Evolutionary conservation across 1,140 invertebrate genomes (phyloP).

Genomic region (Alviniconcha marisindica): DNA sequence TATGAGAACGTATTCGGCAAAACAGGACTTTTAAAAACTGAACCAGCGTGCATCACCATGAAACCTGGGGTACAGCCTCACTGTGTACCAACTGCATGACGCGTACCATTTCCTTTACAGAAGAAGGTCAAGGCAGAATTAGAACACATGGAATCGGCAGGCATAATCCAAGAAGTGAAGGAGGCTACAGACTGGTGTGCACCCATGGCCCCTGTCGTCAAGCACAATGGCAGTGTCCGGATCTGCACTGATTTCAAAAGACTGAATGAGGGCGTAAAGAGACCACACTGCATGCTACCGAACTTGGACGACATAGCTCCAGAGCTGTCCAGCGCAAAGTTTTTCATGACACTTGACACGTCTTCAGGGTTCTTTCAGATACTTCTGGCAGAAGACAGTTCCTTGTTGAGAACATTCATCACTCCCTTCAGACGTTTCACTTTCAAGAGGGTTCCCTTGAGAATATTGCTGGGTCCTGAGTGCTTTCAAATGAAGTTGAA

Average conservation of each 20-base stretch:
- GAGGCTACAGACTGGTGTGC: slow-evolving; percentile 26
- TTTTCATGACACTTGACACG: slow-evolving; percentile 41
- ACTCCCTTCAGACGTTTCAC: slow-evolving; percentile 73
- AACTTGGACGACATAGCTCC: slow-evolving; percentile 46
- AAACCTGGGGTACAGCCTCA: slow-evolving; percentile 32
- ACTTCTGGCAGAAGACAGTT: slow-evolving; percentile 25
- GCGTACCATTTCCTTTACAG: slow-evolving; percentile 35
- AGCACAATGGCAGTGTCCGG: slow-evolving; percentile 41
- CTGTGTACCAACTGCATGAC: slow-evolving; percentile 11
- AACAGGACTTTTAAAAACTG: neutral
- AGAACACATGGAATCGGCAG: slow-evolving; percentile 9
- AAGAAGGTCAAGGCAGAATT: slow-evolving; percentile 11
- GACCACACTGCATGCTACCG: slow-evolving; percentile 39
- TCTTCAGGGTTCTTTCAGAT: slow-evolving; percentile 46
- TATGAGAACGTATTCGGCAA: neutral
- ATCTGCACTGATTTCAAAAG: slow-evolving; percentile 51
- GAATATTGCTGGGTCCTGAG: slow-evolving; percentile 60
- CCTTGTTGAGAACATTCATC: slow-evolving; percentile 52
- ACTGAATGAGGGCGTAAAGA: slow-evolving; percentile 25
- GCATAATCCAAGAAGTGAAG: neutral
- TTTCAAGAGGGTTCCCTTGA: slow-evolving; percentile 74
- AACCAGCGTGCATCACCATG: neutral
- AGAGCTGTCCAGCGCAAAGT: slow-evolving; percentile 66
- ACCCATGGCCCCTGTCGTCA: slow-evolving; percentile 1
- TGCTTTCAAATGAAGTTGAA: slow-evolving; percentile 49